Conservation (phyloP, 2,797 vertebrate species). For the Petrocephalus schoutedeni region DNA sequence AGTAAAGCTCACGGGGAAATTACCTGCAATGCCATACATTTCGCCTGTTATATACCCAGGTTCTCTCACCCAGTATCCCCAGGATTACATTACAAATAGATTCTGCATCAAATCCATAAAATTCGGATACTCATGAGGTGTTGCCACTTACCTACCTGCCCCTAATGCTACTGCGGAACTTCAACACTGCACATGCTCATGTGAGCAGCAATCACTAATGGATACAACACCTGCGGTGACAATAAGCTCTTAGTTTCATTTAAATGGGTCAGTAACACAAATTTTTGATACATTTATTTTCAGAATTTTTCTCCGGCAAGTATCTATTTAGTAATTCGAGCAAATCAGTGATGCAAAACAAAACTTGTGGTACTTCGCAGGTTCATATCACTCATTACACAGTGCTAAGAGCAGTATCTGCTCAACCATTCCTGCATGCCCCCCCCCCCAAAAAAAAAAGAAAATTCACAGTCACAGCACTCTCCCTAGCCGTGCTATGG, state of each 20-base stretch:
- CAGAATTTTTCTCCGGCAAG: not conserved
- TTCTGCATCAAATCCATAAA: not conserved
- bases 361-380: not conserved
- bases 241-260: not conserved
- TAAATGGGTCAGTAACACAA: not conserved
- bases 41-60: not conserved
- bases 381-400: not conserved
- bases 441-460: not conserved
- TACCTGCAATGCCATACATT: not conserved
- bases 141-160: not conserved
- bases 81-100: not conserved
- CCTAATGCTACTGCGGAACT: not conserved
- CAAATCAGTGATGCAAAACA: not conserved
- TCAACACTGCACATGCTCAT: not conserved
- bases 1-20: not conserved
- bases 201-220: not conserved
- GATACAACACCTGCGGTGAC: not conserved
- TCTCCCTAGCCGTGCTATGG: not conserved
- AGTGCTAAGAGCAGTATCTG: not conserved
- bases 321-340: not conserved
- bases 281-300: not conserved
- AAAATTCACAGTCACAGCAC: not conserved
- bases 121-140: not conserved
- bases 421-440: not conserved
- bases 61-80: not conserved